Conservation (phyloP, 2,888 invertebrate species). For the Lycaena phlaeas region DNA sequence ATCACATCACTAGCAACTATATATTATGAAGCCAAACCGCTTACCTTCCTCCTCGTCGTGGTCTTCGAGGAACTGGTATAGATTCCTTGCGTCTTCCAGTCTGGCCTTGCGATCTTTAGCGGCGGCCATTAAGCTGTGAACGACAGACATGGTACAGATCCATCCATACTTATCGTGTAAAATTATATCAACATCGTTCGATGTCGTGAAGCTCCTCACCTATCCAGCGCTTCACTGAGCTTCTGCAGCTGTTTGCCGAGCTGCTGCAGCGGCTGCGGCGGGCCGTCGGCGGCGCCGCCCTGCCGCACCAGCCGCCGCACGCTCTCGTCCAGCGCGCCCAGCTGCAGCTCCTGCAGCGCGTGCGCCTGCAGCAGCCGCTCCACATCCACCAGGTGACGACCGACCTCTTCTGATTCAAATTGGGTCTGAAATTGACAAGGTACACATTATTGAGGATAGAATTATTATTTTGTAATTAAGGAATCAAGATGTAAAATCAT, state of each 20-base stretch:
- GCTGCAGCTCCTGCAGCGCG: conserved; percentile 91
- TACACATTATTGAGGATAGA: not conserved
- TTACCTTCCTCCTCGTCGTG: conserved; percentile 94
- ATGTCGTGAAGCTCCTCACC: too few relatives aligned
- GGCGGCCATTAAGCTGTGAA: conserved; percentile 74
- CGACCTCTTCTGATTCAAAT: conserved; percentile 89
- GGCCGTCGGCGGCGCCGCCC: conserved; percentile 41
- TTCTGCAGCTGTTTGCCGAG: conserved; percentile 84
- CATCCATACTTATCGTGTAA: too few relatives aligned
- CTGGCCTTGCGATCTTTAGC: conserved; percentile 85
- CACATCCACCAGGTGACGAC: conserved; percentile 93
- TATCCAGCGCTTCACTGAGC: conserved; percentile 84
- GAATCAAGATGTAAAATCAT: too few relatives aligned
- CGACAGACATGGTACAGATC: conserved; percentile 10
- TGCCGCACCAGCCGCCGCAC: conserved; percentile 81
- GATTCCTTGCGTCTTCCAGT: conserved; percentile 92
- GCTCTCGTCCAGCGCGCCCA: conserved; percentile 90
- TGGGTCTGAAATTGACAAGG: conserved; percentile 61
- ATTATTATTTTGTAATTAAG: too few relatives aligned
- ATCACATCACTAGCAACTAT: too few relatives aligned
- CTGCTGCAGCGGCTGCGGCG: conserved; percentile 80
- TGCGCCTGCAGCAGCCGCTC: conserved; percentile 96
- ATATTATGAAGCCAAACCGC: too few relatives aligned
- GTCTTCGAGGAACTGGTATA: conserved; percentile 96
- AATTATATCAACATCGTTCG: too few relatives aligned